phyloP scores from a whole-genome alignment of 2,113 vertebrate genomes.

The Calidris pygmaea region DNA sequence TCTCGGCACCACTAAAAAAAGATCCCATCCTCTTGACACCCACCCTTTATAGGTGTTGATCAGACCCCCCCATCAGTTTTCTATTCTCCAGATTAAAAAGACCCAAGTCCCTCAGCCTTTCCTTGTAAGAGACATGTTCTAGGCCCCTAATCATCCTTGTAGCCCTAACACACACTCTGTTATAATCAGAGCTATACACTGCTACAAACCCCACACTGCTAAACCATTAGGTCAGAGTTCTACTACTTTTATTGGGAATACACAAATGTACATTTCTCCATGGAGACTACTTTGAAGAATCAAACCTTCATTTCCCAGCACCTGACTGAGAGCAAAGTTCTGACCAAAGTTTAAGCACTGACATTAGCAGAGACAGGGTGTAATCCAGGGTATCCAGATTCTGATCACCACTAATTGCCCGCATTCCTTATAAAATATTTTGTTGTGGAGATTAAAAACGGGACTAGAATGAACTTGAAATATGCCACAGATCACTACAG shows the following conservation, averaged over 20 bases:
- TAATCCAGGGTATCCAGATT: neutral
- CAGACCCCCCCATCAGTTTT: too few species aligned
- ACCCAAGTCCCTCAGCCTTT: too few species aligned
- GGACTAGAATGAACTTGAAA: neutral
- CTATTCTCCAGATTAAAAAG: too few species aligned
- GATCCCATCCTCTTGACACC: too few species aligned
- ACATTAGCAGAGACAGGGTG: neutral
- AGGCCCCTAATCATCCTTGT: too few species aligned
- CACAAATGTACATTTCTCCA: neutral
- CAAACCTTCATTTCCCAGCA: neutral
- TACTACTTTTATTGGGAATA: neutral
- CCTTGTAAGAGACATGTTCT: too few species aligned
- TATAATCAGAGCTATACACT: neutral
- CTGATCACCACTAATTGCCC: neutral
- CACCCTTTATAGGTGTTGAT: too few species aligned
- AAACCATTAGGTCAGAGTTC: neutral
- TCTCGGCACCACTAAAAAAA: too few species aligned
- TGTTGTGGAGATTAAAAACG: neutral
- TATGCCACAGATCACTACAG: neutral
- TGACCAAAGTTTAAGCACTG: neutral
- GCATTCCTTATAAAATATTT: neutral
- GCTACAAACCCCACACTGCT: neutral
- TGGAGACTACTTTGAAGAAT: neutral
- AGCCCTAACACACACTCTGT: neutral
- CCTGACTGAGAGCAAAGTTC: neutral